Evolutionary conservation across 2,888 invertebrate species (phyloP), one percentile per base, ranked within the genome.

Genomic region (Suillia variegata): DNA sequence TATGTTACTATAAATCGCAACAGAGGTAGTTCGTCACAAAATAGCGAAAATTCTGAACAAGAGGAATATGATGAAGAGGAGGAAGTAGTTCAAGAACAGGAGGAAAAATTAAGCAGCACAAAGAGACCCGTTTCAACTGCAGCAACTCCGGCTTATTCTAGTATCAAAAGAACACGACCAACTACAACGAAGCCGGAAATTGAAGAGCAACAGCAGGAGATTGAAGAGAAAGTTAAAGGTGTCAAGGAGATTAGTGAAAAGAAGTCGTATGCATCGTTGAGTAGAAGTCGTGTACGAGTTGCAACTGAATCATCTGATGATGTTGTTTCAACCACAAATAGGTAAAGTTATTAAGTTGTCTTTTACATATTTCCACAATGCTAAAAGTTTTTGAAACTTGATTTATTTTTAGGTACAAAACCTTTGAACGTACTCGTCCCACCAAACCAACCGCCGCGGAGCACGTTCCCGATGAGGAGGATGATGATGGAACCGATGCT

Each of bases 1-100:
- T 90, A 90, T 70, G 87, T 88, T 2, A 89, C 89, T 2, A 88
- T 91, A 42, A 84, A 86, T 69, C 83, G 90, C 69, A 85, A 84
- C 59, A 83, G 87, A 65, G 85, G 85, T 65, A 67, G 83, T 60
- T 72, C 85, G 70, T 26, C 17, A n/a, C 38, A 38, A 2, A 58
- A 24, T 2, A 56, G 18, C 18, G 45, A 70, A 17, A n/a, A n/a
- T n/a, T n/a, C n/a, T n/a, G n/a, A n/a, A n/a, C n/a, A n/a, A n/a
- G 58, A 49, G 1, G 60, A 70, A 20, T 57, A 34, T 1, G 59
- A 64, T 4, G 62, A 67, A 1, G 72, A 76, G 10, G 69, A 71
- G n/a, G 59, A 63, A 12, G 56, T 56, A 2, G 66, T 70, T 1
- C 60, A 62, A 1, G 61, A 59, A 12, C 57, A 59, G 4, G 65